Evolutionary conservation across 2,888 invertebrate genomes (phyloP).

Genomic region (Blera fallax): DNA sequence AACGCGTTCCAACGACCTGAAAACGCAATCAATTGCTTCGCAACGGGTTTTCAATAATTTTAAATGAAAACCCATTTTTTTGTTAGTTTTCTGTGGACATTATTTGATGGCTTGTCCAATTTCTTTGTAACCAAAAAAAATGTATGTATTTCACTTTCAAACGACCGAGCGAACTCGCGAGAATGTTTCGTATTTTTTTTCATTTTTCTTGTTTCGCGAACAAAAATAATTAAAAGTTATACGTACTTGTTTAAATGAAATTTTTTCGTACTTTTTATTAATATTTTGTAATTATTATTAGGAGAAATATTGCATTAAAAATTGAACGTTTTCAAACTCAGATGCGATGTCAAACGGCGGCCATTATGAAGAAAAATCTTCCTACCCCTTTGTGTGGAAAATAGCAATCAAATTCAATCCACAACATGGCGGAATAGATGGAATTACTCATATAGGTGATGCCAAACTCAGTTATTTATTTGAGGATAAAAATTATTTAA

Average conservation of each 20-base stretch:
- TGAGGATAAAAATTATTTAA: no score
- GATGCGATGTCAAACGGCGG: slow-evolving; percentile 10
- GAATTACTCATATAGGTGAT: no score
- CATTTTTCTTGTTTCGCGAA: slow-evolving; percentile 38
- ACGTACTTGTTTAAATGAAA: slow-evolving; percentile 57
- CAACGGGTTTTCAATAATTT: not conserved
- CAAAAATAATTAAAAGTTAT: slow-evolving; percentile 50
- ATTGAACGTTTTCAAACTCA: not conserved
- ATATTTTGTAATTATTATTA: not conserved
- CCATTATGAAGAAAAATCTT: slow-evolving; percentile 2
- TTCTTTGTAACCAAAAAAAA: not conserved
- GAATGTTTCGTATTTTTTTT: not conserved
- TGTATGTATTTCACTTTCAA: slow-evolving; percentile 10
- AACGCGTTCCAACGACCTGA: not conserved
- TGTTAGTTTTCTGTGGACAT: not conserved
- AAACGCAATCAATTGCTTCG: not conserved
- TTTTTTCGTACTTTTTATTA: not conserved
- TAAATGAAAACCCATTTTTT: not conserved
- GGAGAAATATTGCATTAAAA: not conserved
- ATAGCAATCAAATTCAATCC: not conserved
- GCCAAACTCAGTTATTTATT: no score
- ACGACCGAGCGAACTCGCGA: slow-evolving; percentile 12
- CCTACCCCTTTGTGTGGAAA: not conserved
- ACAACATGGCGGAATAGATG: not conserved
- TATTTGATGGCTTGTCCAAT: not conserved